A percentile compares a stretch with the other conserved stretches of the same genome.
Conservation (phyloP, 2,113 vertebrate species). For the Pipa parva region DNA sequence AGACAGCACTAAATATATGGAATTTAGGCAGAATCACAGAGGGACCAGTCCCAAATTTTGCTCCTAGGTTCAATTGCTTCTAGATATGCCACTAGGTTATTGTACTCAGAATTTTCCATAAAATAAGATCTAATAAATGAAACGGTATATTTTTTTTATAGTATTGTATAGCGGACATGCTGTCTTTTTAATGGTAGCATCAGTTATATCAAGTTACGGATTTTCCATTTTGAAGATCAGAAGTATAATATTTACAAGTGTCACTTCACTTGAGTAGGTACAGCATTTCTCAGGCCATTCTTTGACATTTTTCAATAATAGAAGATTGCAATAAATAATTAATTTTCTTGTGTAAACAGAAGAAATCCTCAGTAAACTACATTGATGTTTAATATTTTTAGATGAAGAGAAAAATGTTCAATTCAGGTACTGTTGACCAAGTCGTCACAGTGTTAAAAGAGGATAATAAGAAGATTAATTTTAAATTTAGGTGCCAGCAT, state of each 20-base stretch:
- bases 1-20: no score
- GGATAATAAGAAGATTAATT: slow-evolving; percentile 41
- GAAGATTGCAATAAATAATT: slow-evolving; percentile 5
- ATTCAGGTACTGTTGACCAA: slow-evolving; percentile 24
- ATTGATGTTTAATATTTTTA: slow-evolving; percentile 17
- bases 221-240: no score
- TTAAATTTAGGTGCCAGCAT: slow-evolving; percentile 38
- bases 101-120: no score
- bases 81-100: no score
- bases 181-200: no score
- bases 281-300: neutral
- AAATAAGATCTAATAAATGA: no score
- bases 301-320: slow-evolving; percentile 6
- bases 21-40: no score
- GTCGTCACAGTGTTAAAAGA: slow-evolving; percentile 27
- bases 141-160: no score
- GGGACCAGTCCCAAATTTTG: no score
- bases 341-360: slow-evolving; percentile 18
- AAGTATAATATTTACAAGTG: neutral
- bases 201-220: no score
- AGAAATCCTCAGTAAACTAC: slow-evolving; percentile 17
- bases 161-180: no score
- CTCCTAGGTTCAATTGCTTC: no score
- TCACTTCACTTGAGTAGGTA: neutral
- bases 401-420: neutral